These are phyloP conservation scores for Mycogona germanica DNA, from an alignment of 2,888 invertebrate genomes.

Conservation along the genomic window DNA sequence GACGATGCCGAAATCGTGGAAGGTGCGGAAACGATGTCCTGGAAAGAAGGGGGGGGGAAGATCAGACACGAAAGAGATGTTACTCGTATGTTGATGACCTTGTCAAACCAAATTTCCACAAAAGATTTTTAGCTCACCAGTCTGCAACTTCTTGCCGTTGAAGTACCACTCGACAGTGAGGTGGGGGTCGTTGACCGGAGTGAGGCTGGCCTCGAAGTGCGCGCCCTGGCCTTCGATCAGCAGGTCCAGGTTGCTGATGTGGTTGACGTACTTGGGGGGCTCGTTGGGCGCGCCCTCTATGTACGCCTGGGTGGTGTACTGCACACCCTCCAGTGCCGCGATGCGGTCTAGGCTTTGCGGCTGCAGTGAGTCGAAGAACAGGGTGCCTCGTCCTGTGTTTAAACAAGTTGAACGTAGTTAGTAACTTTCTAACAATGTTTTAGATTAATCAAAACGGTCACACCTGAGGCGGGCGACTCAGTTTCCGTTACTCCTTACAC, in stretches of 20 bases:
- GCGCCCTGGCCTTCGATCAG: conserved; percentile 91
- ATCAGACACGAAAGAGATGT: too few relatives aligned
- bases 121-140: conserved; percentile 18
- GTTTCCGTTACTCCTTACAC: background rate
- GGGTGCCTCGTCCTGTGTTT: conserved; percentile 49
- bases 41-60: too few relatives aligned
- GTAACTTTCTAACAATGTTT: background rate
- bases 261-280: conserved; percentile 80
- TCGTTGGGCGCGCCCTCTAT: conserved; percentile 29
- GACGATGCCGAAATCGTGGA: conserved; percentile 95
- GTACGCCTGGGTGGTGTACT: conserved; percentile 18
- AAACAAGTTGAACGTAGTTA: background rate
- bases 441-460: too few relatives aligned
- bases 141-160: conserved; percentile 76
- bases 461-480: too few relatives aligned
- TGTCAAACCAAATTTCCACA: background rate
- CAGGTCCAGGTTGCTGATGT: conserved; percentile 68
- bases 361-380: conserved; percentile 77
- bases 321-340: conserved; percentile 57
- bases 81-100: background rate
- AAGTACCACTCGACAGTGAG: conserved; percentile 87
- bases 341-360: conserved; percentile 82
- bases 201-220: conserved; percentile 69
- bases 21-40: conserved; percentile 92
- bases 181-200: conserved; percentile 89